phyloP scores from a whole-genome alignment of 1,140 invertebrate species.

The Liolophura sinensis region DNA sequence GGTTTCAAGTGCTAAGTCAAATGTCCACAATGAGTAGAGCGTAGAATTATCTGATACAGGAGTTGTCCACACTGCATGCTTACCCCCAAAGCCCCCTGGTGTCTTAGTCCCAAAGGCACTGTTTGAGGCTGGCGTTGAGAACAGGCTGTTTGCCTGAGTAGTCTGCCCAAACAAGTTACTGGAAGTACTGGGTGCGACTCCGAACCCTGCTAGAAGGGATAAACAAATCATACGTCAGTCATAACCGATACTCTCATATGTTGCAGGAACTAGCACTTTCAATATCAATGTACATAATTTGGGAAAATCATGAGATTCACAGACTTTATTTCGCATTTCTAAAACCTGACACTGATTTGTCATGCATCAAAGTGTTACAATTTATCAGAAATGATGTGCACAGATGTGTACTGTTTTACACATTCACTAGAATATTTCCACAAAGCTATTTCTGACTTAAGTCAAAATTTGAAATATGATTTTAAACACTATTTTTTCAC shows the following conservation, averaged over 20 bases:
- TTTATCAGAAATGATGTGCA: too few relatives aligned
- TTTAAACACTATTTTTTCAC: too few relatives aligned
- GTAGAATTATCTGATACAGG: slow-evolving; percentile 1
- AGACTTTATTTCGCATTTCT: too few relatives aligned
- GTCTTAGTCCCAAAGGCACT: slow-evolving; percentile 41
- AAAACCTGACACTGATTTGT: too few relatives aligned
- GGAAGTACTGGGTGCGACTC: slow-evolving; percentile 12
- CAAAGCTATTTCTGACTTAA: too few relatives aligned
- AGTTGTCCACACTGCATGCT: background rate
- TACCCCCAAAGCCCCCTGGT: slow-evolving; percentile 29
- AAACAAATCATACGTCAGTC: background rate
- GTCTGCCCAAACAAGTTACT: slow-evolving; percentile 12
- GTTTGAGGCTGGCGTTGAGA: slow-evolving; percentile 34
- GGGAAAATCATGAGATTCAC: slow-evolving; percentile 15
- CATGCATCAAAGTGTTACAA: too few relatives aligned
- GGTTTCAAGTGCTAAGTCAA: slow-evolving; percentile 41
- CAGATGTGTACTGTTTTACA: too few relatives aligned
- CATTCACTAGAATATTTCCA: too few relatives aligned
- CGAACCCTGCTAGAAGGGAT: slow-evolving; percentile 17
- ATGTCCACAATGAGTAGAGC: slow-evolving; percentile 12
- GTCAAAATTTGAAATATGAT: too few relatives aligned
- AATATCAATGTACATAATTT: background rate
- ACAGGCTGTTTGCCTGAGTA: slow-evolving; percentile 26
- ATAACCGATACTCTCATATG: background rate
- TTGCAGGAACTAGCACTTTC: background rate